These are phyloP conservation scores for Cottus gobio DNA, from an alignment of 2,113 vertebrate species.

Conservation along the genomic window DNA sequence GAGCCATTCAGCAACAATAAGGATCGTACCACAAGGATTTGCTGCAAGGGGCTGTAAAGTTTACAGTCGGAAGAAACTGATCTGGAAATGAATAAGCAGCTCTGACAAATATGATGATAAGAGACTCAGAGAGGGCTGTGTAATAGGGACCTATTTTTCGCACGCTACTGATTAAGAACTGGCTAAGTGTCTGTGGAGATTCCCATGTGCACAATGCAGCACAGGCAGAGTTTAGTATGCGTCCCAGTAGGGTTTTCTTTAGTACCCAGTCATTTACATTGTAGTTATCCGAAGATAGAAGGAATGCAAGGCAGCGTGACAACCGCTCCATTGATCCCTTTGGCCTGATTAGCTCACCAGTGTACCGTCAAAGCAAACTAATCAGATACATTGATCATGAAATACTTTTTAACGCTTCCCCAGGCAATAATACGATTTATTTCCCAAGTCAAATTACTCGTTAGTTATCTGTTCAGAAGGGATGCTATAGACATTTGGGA, in stretches of 20 bases:
- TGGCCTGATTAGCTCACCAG: conserved; percentile 79
- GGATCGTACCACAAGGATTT: conserved; percentile 66
- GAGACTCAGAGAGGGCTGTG: conserved; percentile 70
- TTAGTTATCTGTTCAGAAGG: conserved; percentile 60
- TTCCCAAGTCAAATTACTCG: conserved; percentile 68
- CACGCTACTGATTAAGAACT: conserved; percentile 75
- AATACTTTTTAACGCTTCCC: conserved; percentile 77
- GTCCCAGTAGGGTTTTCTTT: conserved; percentile 72
- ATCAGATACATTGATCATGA: conserved; percentile 80
- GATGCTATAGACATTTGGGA: conserved; percentile 48
- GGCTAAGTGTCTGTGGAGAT: conserved; percentile 75
- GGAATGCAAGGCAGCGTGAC: conserved; percentile 61
- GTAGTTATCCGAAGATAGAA: conserved; percentile 73
- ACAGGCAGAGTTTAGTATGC: conserved; percentile 73
- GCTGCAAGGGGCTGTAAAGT: conserved; percentile 70
- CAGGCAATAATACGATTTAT: conserved; percentile 74
- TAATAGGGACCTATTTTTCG: conserved; percentile 71
- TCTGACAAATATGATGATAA: conserved; percentile 79
- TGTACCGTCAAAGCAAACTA: conserved; percentile 70
- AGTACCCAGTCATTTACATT: conserved; percentile 77
- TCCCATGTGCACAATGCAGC: conserved; percentile 76
- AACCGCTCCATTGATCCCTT: conserved; percentile 74
- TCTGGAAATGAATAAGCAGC: conserved; percentile 71
- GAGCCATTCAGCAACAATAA: conserved; percentile 68
- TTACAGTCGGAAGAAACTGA: conserved; percentile 65